Conservation (phyloP, 2,113 vertebrate genomes). For the Leucopternis melanops region DNA sequence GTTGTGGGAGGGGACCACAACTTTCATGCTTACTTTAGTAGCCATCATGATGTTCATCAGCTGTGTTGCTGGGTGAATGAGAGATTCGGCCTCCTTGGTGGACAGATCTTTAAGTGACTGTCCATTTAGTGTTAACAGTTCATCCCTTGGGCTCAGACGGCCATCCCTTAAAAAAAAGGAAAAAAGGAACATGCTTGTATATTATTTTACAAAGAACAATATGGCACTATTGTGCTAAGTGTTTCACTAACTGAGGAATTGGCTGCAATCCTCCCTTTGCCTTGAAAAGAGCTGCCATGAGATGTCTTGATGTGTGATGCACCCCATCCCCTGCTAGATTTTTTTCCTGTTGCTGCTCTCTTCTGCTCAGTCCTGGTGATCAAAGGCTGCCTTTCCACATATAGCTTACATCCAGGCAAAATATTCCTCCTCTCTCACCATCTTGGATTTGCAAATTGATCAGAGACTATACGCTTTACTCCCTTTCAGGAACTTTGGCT, state of each 20-base stretch:
- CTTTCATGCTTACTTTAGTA: constrained; percentile 40
- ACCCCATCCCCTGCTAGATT: background rate
- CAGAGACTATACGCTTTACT: background rate
- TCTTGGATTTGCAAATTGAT: background rate
- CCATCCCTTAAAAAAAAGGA: constrained; percentile 43
- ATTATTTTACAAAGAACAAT: background rate
- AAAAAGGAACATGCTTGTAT: background rate
- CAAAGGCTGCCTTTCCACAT: background rate
- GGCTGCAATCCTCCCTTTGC: background rate
- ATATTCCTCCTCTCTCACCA: background rate
- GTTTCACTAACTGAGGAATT: background rate
- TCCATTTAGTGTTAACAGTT: constrained; percentile 60
- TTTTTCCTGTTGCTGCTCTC: background rate
- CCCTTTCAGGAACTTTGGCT: background rate
- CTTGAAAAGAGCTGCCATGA: background rate
- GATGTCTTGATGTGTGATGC: background rate
- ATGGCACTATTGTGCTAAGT: background rate
- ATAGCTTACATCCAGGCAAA: background rate
- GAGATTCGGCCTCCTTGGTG: constrained; percentile 41
- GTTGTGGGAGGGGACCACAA: background rate
- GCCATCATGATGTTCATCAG: constrained; percentile 25
- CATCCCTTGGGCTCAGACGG: constrained; percentile 53
- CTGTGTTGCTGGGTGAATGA: background rate
- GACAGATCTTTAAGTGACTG: constrained; percentile 61
- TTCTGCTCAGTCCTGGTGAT: background rate